Evolutionary conservation across 2,797 vertebrate species (phyloP).

Genomic region (Peromyscus eremicus): DNA sequence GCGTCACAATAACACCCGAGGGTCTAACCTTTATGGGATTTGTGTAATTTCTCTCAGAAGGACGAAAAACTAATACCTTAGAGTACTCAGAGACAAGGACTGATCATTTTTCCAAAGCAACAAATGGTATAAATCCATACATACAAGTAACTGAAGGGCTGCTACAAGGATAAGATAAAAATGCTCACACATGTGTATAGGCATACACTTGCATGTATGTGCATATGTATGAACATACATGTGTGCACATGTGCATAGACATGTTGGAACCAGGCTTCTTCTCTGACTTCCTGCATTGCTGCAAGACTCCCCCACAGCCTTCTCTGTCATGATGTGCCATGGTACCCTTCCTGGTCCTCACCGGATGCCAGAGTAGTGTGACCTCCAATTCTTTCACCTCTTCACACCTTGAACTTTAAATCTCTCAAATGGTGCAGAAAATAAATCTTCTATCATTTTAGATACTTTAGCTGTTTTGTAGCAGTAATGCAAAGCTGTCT

Average conservation of each 20-base stretch:
- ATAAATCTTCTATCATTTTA: neutral
- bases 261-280: neutral
- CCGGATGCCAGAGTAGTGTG: neutral
- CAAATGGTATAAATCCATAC: neutral
- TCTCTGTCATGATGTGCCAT: neutral
- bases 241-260: neutral
- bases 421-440: neutral
- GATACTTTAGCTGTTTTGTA: neutral
- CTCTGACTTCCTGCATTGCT: neutral
- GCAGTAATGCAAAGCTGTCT: neutral
- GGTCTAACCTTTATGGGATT: neutral
- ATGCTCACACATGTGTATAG: neutral
- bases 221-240: neutral
- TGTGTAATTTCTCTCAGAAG: neutral
- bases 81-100: slow-evolving; percentile 3
- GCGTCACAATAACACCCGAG: neutral
- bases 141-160: neutral
- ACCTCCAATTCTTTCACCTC: neutral
- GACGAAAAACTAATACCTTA: neutral
- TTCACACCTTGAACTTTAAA: neutral
- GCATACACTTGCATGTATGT: neutral
- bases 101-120: slow-evolving; percentile 7
- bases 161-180: neutral
- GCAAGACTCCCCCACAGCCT: neutral
- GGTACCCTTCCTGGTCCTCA: neutral